Evolutionary conservation across 2,888 invertebrate species (phyloP), one percentile per base, ranked within the genome.

Genomic region (Oeneis ivallda): DNA sequence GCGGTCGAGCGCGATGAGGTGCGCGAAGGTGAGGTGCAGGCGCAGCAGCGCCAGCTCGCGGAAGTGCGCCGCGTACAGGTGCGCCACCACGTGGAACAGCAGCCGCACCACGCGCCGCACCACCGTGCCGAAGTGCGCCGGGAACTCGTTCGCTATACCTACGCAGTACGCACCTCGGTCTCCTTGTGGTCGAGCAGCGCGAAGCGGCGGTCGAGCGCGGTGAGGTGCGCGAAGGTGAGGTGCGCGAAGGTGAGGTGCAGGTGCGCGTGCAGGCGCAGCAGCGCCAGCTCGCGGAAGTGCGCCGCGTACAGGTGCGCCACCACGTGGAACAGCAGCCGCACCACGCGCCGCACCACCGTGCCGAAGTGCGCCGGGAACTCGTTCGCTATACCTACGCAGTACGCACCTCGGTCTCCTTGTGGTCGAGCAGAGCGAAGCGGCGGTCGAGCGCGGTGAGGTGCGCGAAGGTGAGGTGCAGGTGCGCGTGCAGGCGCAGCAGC

Each of bases 191-290:
- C 98, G 80, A 98, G 96, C 85, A 98, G 94, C 86, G 95, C 94
- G 93, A 97, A 98, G 87, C 97, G 96, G 86, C 96, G 86, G 85
- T 95, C 94, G 79, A 95, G 92, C 81, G 95, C 96, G 81, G 97
- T 97, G 90, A 99, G 95, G 93, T 99, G 98, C 91, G 97, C 97
- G 93, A 98, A 98, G 79, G 99, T 96, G 93, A 98, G 96, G 94
- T 99, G 98, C 90, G n/a, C n/a, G n/a, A n/a, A 99, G 95, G 93
- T 99, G 98, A 85, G 97, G n/a, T n/a, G n/a, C n/a, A n/a, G n/a
- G n/a, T n/a, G n/a, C n/a, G n/a, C n/a, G n/a, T n/a, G 98, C 86
- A 99, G 94, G 78, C 97, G 96, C 89, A 99, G 94, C 87, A 97
- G 94, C 85, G 97, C 96, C 80, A 98, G 96, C 93, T 98, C 97